Conservation (phyloP, 2,113 vertebrate species). For the Plestiodon gilberti region DNA sequence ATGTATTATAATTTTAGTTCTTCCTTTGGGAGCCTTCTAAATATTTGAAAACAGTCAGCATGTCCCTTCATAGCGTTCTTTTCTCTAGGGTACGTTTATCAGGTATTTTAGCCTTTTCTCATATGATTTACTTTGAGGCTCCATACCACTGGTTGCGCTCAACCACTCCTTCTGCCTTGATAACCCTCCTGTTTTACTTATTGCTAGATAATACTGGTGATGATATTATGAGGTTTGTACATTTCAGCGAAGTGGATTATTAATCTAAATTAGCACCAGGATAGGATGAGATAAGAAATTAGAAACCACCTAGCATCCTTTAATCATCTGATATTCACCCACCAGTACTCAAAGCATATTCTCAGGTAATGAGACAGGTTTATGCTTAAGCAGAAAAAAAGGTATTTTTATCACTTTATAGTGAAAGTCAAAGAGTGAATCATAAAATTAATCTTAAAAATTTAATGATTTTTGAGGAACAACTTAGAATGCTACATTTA, state of each 20-base stretch:
- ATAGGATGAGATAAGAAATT: neutral
- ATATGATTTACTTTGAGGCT: neutral
- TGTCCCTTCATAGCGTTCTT: neutral
- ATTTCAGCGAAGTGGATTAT: neutral
- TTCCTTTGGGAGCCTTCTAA: too few species aligned
- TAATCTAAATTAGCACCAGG: slow-evolving; percentile 8
- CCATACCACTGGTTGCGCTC: neutral
- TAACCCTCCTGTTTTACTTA: neutral
- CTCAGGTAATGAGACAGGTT: neutral
- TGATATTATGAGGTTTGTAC: neutral
- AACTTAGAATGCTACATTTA: neutral
- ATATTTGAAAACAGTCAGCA: too few species aligned
- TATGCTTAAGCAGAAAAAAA: neutral
- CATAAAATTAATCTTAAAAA: neutral
- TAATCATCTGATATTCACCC: neutral
- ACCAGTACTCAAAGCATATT: neutral
- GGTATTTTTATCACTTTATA: slow-evolving; percentile 1
- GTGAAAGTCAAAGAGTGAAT: neutral
- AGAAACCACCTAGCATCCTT: neutral
- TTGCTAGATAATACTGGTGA: neutral
- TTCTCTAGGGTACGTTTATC: neutral
- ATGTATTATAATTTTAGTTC: too few species aligned
- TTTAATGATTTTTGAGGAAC: neutral
- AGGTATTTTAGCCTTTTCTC: neutral
- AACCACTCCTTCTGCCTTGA: neutral